Conservation (phyloP, 2,888 invertebrate genomes). For the Drosophila infuscata region DNA sequence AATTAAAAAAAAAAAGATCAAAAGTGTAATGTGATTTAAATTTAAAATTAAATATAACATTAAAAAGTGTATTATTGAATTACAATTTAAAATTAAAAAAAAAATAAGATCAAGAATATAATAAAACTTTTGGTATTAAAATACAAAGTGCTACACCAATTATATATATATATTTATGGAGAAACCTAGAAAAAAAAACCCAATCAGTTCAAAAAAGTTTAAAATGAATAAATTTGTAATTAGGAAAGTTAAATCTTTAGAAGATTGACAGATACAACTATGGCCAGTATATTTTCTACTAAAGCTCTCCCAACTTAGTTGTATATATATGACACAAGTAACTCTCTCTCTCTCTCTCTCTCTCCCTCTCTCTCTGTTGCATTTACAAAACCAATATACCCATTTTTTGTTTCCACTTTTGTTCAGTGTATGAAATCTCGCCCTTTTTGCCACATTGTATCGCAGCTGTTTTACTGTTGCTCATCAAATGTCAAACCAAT, state of each 20-base stretch:
- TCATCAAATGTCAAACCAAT: constrained; percentile 80
- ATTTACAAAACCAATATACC: background rate
- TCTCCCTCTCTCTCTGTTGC: background rate
- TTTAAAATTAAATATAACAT: too few relatives aligned
- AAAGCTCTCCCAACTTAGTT: background rate
- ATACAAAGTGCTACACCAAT: background rate
- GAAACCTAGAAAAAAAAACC: too few relatives aligned
- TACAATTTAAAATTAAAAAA: too few relatives aligned
- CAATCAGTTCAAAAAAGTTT: background rate
- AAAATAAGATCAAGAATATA: too few relatives aligned
- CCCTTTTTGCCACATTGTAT: constrained; percentile 2
- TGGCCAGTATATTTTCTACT: background rate
- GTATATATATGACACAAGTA: background rate
- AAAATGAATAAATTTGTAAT: background rate
- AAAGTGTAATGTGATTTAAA: too few relatives aligned
- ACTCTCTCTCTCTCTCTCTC: too few relatives aligned
- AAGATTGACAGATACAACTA: background rate
- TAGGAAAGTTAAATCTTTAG: background rate
- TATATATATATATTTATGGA: background rate
- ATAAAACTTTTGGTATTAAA: background rate
- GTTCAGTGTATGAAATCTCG: background rate
- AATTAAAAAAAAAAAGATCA: too few relatives aligned
- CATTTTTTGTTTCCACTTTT: background rate
- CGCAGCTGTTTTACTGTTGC: constrained; percentile 58
- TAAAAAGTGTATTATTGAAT: too few relatives aligned